phyloP scores from a whole-genome alignment of 2,797 vertebrate genomes.

The Pitangus sulphuratus region DNA sequence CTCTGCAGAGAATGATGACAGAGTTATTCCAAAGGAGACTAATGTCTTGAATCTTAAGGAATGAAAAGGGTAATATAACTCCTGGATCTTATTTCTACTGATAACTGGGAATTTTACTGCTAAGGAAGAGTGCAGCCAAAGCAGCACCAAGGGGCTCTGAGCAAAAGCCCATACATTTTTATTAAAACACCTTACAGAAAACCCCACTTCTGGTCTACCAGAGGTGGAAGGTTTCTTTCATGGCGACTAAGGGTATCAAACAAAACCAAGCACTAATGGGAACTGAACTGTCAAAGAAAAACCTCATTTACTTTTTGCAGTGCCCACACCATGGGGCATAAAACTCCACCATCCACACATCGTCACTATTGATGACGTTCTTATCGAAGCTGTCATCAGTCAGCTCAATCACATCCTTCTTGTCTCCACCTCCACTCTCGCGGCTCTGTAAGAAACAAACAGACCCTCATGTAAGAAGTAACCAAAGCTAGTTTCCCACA shows the following conservation, averaged over 20 bases:
- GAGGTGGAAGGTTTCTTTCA: not conserved
- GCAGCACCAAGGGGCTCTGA: not conserved
- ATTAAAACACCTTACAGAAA: not conserved
- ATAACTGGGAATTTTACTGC: not conserved
- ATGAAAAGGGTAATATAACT: not conserved
- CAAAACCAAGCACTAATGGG: not conserved
- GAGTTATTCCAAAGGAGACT: not conserved
- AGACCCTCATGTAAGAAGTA: not conserved
- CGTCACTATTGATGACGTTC: slow-evolving; percentile 83
- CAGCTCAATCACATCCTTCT: slow-evolving; percentile 91
- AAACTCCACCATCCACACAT: slow-evolving; percentile 97
- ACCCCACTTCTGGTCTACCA: not conserved
- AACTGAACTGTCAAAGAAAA: not conserved
- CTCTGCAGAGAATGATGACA: not conserved
- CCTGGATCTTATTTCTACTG: not conserved
- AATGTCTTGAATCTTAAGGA: not conserved
- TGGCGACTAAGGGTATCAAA: not conserved
- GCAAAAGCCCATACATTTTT: not conserved
- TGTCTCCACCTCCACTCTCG: slow-evolving; percentile 74
- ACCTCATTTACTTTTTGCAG: slow-evolving; percentile 91
- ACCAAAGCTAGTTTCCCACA: not conserved
- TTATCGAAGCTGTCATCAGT: slow-evolving; percentile 93
- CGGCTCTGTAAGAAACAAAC: slow-evolving; percentile 70
- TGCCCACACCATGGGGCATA: slow-evolving; percentile 99
- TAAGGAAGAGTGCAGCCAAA: not conserved